phyloP scores from a whole-genome alignment of 2,888 invertebrate species.

The Candidula unifasciata region DNA sequence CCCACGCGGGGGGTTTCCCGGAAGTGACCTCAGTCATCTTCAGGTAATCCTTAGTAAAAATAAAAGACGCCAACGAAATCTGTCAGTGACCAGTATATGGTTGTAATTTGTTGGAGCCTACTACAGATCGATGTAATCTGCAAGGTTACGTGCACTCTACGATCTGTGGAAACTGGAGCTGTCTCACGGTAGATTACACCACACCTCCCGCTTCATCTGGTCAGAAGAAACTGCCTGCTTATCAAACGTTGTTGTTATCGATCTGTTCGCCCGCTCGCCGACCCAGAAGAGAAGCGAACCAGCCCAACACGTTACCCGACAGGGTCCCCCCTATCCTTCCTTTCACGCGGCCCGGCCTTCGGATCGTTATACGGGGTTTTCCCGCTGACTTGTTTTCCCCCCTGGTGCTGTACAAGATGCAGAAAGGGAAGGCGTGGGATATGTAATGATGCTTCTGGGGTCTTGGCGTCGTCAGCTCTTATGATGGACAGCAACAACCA shows the following conservation, averaged over 20 bases:
- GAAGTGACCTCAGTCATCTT: too few species aligned
- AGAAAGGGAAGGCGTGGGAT: background rate
- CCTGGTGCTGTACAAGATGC: background rate
- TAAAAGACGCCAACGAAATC: too few species aligned
- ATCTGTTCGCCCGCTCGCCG: slow-evolving; percentile 21
- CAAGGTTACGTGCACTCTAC: too few species aligned
- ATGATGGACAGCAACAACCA: slow-evolving; percentile 5
- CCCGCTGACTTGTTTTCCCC: background rate
- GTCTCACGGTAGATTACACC: too few species aligned
- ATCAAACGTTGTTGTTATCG: background rate
- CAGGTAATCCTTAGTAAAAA: too few species aligned
- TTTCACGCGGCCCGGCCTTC: background rate
- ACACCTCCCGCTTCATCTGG: too few species aligned
- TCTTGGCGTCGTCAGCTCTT: background rate
- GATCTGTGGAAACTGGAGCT: too few species aligned
- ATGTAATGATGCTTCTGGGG: slow-evolving; percentile 3
- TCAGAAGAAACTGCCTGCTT: too few species aligned
- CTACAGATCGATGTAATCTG: too few species aligned
- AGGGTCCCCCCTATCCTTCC: background rate
- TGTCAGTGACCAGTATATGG: too few species aligned
- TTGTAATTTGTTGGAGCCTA: too few species aligned
- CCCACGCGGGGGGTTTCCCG: too few species aligned
- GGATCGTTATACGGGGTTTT: background rate
- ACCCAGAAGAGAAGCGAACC: background rate
- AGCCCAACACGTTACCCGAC: background rate